Evolutionary conservation across 1,140 invertebrate species (phyloP).

Genomic region (Sycobia sp.): DNA sequence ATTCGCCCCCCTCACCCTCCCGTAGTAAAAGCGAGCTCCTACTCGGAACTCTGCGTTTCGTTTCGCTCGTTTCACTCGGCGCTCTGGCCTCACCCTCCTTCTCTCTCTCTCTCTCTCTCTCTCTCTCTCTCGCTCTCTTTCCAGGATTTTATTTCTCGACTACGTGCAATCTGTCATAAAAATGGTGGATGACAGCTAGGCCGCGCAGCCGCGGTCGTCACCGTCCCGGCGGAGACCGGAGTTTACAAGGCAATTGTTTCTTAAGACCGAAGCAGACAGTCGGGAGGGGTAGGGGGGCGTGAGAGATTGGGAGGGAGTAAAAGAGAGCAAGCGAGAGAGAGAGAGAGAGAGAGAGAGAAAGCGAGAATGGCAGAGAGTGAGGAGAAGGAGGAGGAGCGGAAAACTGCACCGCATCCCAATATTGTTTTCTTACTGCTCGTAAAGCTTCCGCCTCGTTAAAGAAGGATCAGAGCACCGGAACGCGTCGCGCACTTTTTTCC

Average conservation of each 20-base stretch:
- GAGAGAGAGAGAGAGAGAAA: not conserved
- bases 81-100: too few species aligned
- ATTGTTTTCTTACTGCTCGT: conserved; percentile 33
- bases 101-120: too few species aligned
- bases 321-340: not conserved
- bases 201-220: not conserved
- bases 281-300: not conserved
- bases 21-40: conserved; percentile 13
- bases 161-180: conserved; percentile 33
- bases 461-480: conserved; percentile 21
- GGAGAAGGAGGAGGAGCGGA: not conserved
- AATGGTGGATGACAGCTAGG: conserved; percentile 26
- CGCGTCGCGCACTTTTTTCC: conserved; percentile 10
- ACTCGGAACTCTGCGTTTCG: too few species aligned
- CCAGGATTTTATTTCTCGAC: not conserved
- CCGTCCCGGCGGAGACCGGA: not conserved
- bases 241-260: conserved; percentile 31
- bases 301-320: not conserved
- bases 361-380: not conserved
- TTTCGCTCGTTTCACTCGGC: too few species aligned
- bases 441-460: conserved; percentile 33
- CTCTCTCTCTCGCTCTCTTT: not conserved
- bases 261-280: not conserved
- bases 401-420: not conserved
- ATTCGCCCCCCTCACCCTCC: too few species aligned